Evolutionary conservation across 2,888 invertebrate species (phyloP).

Genomic region (Ceraclea dissimilis): DNA sequence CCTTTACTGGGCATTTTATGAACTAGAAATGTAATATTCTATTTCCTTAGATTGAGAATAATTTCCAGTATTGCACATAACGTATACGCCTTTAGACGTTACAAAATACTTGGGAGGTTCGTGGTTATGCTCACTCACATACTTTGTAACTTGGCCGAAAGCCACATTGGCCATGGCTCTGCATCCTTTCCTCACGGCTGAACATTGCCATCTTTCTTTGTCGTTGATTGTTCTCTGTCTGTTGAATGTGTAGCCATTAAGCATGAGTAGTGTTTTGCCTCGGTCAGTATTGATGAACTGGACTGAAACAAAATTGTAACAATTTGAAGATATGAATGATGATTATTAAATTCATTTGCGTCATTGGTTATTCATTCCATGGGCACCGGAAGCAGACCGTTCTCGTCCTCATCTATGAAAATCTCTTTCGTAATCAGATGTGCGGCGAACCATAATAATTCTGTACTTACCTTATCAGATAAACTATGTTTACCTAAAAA

Average conservation of each 20-base stretch:
- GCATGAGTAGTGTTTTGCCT: background rate
- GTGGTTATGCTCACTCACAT: background rate
- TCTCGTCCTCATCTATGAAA: too few species aligned
- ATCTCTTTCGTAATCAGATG: too few species aligned
- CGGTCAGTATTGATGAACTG: background rate
- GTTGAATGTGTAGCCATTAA: background rate
- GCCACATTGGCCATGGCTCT: background rate
- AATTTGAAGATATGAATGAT: background rate
- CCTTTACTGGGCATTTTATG: too few species aligned
- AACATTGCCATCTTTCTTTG: slow-evolving; percentile 1
- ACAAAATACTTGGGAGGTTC: background rate
- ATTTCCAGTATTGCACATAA: too few species aligned
- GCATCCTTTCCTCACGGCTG: slow-evolving; percentile 1
- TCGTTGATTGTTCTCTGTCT: background rate
- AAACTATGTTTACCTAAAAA: too few species aligned
- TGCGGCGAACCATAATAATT: too few species aligned
- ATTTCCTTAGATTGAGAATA: too few species aligned
- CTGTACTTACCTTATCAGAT: too few species aligned
- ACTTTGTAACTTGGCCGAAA: background rate
- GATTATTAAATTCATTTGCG: background rate
- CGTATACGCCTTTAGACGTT: background rate
- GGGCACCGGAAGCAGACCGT: too few species aligned
- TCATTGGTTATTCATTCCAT: too few species aligned
- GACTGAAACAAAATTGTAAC: background rate
- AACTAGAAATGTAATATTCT: too few species aligned